Evolutionary conservation across 2,888 invertebrate species (phyloP).

Genomic region (Salpingus planirostris): DNA sequence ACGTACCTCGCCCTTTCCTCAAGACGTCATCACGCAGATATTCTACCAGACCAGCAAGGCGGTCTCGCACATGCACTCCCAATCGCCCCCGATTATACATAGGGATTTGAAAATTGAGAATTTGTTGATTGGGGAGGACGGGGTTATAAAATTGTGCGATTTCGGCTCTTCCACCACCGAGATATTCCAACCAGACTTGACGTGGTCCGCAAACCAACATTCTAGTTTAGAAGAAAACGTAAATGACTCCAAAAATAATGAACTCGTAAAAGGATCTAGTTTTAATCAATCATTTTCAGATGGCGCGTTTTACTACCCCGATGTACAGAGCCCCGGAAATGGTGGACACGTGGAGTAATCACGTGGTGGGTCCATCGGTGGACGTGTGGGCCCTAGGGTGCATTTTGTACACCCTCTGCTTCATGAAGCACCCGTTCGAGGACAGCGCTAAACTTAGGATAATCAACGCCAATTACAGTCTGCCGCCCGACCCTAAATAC

Average conservation of each 20-base stretch:
- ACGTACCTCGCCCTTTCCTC: conserved; percentile 52
- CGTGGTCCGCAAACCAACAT: conserved; percentile 89
- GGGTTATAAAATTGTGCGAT: conserved; percentile 89
- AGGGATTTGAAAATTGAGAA: conserved; percentile 96
- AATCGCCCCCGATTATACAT: conserved; percentile 85
- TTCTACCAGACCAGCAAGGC: conserved; percentile 88
- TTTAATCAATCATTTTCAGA: conserved; percentile 40
- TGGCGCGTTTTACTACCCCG: conserved; percentile 75
- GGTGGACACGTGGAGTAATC: conserved; percentile 95
- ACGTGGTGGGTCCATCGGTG: conserved; percentile 79
- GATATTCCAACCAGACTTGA: conserved; percentile 70
- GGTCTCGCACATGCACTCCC: conserved; percentile 88
- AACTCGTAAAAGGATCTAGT: conserved; percentile 2
- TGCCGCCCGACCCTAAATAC: conserved; percentile 74
- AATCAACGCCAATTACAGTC: conserved; percentile 87
- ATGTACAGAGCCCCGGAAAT: conserved; percentile 99
- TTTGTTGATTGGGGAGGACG: conserved; percentile 77
- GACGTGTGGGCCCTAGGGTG: conserved; percentile 99
- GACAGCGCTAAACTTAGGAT: conserved; percentile 93
- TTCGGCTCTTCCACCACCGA: conserved; percentile 92
- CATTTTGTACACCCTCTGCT: conserved; percentile 85
- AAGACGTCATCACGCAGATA: conserved; percentile 66
- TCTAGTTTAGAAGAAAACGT: conserved; percentile 91
- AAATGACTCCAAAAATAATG: conserved; percentile 13
- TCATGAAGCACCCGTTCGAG: conserved; percentile 92